These are phyloP conservation scores for Chrysopa pallens DNA, from an alignment of 1,140 invertebrate species.

Conservation along the genomic window DNA sequence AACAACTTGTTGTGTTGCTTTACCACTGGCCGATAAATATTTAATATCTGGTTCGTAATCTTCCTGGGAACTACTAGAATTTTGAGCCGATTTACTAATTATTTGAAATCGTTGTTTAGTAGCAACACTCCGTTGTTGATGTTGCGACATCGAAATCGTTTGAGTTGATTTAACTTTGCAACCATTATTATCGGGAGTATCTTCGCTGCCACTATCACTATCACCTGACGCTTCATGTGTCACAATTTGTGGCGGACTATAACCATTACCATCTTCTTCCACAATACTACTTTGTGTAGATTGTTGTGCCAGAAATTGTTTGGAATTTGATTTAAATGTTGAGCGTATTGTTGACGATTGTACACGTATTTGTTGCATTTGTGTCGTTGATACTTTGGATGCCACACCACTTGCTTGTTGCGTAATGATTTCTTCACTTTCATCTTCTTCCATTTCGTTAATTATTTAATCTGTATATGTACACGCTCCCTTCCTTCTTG, in stretches of 20 bases:
- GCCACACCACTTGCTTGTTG: no score
- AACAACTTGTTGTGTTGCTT: conserved; percentile 12
- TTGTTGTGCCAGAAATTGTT: conserved; percentile 2
- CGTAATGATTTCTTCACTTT: no score
- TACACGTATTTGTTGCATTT: no score
- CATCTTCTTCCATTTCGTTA: no score
- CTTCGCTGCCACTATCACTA: conserved; percentile 20
- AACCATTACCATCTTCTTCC: conserved; percentile 6
- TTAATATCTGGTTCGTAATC: conserved; percentile 38
- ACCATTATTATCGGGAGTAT: conserved; percentile 11
- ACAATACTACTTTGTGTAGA: conserved; percentile 6
- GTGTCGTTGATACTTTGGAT: no score
- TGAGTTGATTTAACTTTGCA: conserved; percentile 2
- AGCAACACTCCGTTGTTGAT: conserved; percentile 9
- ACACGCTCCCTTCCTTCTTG: no score
- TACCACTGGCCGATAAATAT: not conserved
- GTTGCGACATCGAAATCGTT: conserved; percentile 7
- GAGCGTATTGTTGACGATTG: not conserved
- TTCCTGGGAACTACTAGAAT: conserved; percentile 48
- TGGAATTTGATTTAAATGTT: not conserved
- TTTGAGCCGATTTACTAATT: conserved; percentile 38
- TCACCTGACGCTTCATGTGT: conserved; percentile 26
- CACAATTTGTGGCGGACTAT: conserved; percentile 18
- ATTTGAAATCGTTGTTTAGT: conserved; percentile 11
- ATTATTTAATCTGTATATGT: no score